Base-by-base conservation (phyloP, 2,888 invertebrate genomes). In the Drosophila buzzatii region DNA sequence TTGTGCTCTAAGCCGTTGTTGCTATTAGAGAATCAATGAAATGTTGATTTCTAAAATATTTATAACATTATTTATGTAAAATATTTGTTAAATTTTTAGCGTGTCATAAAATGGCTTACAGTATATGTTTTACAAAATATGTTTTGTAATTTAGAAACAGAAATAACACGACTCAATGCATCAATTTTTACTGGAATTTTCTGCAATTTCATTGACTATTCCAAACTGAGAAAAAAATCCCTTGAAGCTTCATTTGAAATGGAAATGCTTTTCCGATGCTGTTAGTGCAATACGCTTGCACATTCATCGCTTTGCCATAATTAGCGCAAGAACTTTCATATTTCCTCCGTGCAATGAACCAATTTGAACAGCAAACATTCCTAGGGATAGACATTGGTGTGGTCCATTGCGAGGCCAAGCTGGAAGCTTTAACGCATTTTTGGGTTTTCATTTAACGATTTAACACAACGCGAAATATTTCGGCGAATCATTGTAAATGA, bases 401-500 rank as follows among this genome's bases (percentile, higher is more conserved):
- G 31, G n/a, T 31, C 57, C 23, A 37, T 63, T 20, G 44, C 53
- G 66, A 58, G 35, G 41, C 31, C 60, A 65, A 60, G 61, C 63
- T 62, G 47, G 59, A 65, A 60, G 41, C 74, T 77, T 77, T 71
- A 67, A 64, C 44, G 20, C 41, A 35, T 70, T 57, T 49, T 45
- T 56, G 31, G 55, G 39, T 45, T 63, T 64, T 56, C 67, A 56
- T 35, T 72, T 69, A 57, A 62, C 47, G 68, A 69, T 75, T 78
- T 66, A 61, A 75, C 58, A 55, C 14, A 58, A 76, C 62, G 65
- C 71, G 73, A 78, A 78, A 59, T 58, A 73, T 70, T 79, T 73
- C 49, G 56, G 27, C 42, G 76, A 79, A 79, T 67, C 60, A 73
- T 66, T 63, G 63, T 55, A 68, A 63, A 67, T 70, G 63, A 55